phyloP scores from a whole-genome alignment of 2,113 vertebrate species.

The Semicossyphus pulcher region DNA sequence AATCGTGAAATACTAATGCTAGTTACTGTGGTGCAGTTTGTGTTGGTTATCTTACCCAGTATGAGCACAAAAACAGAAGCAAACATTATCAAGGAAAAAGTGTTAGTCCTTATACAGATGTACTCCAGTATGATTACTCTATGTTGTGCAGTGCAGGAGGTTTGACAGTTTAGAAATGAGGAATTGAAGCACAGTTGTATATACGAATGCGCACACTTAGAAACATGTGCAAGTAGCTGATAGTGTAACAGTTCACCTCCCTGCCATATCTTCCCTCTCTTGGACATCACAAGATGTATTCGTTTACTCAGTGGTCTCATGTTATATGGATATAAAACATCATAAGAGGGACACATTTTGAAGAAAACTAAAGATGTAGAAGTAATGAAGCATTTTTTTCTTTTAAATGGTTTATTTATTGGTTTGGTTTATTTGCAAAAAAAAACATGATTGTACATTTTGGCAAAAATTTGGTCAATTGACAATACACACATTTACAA shows the following conservation, averaged over 20 bases:
- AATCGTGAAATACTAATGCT: not conserved
- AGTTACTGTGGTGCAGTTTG: not conserved
- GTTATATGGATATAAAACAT: not conserved
- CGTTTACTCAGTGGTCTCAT: not conserved
- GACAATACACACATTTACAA: not conserved
- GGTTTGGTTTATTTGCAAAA: too few relatives aligned
- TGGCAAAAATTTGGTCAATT: too few relatives aligned
- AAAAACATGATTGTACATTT: too few relatives aligned
- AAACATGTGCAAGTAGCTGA: conserved; percentile 72
- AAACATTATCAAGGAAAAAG: conserved; percentile 46
- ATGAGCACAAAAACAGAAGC: conserved; percentile 39
- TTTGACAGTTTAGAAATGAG: conserved; percentile 18
- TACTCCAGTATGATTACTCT: not conserved
- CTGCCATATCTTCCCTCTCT: conserved; percentile 10
- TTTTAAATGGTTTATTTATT: too few relatives aligned
- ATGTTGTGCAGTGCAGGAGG: not conserved
- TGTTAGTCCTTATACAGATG: not conserved
- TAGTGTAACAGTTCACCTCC: conserved; percentile 52
- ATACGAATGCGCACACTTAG: not conserved
- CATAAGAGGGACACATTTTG: too few relatives aligned
- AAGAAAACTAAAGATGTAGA: too few relatives aligned
- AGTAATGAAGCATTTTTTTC: too few relatives aligned
- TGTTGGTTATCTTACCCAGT: conserved; percentile 64
- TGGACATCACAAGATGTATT: not conserved
- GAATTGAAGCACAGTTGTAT: not conserved